These are phyloP conservation scores for Drosophila serrata DNA, from an alignment of 1,140 invertebrate genomes.

Conservation along the genomic window DNA sequence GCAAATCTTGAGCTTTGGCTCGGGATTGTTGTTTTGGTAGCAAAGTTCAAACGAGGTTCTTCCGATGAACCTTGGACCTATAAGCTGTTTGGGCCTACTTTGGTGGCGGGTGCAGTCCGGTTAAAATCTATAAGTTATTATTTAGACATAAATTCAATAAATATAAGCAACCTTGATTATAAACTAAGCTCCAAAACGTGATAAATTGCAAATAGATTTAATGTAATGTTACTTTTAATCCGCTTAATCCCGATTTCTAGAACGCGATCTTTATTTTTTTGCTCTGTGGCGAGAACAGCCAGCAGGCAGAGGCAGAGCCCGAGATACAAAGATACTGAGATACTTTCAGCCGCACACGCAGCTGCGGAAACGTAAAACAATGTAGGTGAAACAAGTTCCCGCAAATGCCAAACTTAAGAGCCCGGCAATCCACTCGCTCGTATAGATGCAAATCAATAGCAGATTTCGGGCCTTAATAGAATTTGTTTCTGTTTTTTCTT, in stretches of 20 bases:
- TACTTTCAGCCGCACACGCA: constrained; percentile 68
- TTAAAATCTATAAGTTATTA: neutral
- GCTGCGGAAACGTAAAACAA: constrained; percentile 78
- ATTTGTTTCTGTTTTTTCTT: constrained; percentile 24
- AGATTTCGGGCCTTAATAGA: constrained; percentile 73
- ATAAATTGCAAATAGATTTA: neutral
- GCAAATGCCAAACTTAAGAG: constrained; percentile 71
- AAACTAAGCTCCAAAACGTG: neutral
- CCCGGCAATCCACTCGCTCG: constrained; percentile 51
- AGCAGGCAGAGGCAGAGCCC: constrained; percentile 18
- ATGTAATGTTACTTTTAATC: constrained; percentile 12
- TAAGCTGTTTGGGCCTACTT: constrained; percentile 24
- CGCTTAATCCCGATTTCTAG: constrained; percentile 12
- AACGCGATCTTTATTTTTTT: constrained; percentile 11
- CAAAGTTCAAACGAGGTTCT: constrained; percentile 65
- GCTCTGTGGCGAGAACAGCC: constrained; percentile 35
- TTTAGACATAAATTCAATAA: neutral
- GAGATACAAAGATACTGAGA: constrained; percentile 47
- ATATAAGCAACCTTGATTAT: too few species aligned
- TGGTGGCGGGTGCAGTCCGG: constrained; percentile 19
- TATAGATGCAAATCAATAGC: constrained; percentile 82
- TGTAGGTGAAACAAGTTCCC: constrained; percentile 82
- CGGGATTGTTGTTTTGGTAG: constrained; percentile 13
- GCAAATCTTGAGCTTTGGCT: constrained; percentile 54
- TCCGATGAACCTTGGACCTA: constrained; percentile 64